Evolutionary conservation across 2,113 vertebrate genomes (phyloP).

Genomic region (Pomatorhinus ruficollis): DNA sequence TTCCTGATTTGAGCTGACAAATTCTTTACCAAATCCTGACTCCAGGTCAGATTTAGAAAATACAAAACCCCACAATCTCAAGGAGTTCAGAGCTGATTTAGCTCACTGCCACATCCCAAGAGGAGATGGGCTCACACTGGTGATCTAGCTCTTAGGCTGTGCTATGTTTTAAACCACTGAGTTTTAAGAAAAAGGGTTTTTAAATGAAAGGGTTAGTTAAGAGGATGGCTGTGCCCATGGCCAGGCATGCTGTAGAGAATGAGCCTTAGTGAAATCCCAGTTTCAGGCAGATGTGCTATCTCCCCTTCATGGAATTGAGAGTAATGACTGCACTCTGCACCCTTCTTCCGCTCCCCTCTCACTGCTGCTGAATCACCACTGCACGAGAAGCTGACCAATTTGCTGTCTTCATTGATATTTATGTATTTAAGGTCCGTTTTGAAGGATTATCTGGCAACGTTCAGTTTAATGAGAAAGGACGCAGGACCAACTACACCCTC

Average conservation of each 20-base stretch:
- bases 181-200: not conserved
- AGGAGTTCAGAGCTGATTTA: not conserved
- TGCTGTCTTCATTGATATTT: not conserved
- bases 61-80: not conserved
- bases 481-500: slow-evolving; percentile 94
- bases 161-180: not conserved
- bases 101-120: not conserved
- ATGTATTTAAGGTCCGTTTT: slow-evolving; percentile 84
- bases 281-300: not conserved
- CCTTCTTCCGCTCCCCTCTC: not conserved
- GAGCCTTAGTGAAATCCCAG: not conserved
- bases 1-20: not conserved
- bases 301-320: not conserved
- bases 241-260: not conserved
- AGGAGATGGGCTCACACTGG: not conserved
- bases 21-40: not conserved
- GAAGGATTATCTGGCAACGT: slow-evolving; percentile 96
- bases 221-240: not conserved
- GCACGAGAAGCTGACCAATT: not conserved
- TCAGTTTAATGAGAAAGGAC: slow-evolving; percentile 97
- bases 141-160: not conserved
- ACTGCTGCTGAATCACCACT: not conserved
- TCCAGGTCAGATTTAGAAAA: not conserved
- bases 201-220: not conserved
- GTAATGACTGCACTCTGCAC: not conserved